phyloP scores from a whole-genome alignment of 30 jellyfish, hydroid and myxozoan species.

The Aurelia aurita complex sp. Pacific region DNA sequence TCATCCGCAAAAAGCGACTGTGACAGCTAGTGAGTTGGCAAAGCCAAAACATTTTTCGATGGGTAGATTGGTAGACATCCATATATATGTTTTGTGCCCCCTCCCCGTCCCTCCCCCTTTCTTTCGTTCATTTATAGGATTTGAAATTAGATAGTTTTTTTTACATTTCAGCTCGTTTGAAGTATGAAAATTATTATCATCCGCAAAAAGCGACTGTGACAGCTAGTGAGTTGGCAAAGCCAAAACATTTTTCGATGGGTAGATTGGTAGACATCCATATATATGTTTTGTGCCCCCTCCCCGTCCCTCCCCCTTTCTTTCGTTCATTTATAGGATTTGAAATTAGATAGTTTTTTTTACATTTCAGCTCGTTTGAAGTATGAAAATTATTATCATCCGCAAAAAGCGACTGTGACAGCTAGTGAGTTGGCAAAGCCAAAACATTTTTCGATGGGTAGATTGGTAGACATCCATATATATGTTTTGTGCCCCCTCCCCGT shows the following conservation, averaged over 20 bases:
- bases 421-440: constrained; percentile 11
- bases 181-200: constrained; percentile 61
- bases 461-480: no score
- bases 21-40: background rate
- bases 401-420: background rate
- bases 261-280: no score
- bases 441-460: constrained; percentile 26
- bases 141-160: no score
- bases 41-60: constrained; percentile 30
- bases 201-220: constrained; percentile 17
- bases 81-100: no score
- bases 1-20: constrained; percentile 29
- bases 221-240: background rate
- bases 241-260: constrained; percentile 20
- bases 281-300: no score
- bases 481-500: no score
- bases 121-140: no score
- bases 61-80: no score
- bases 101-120: no score
- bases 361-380: constrained; percentile 52
- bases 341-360: no score
- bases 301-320: no score
- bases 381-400: constrained; percentile 62
- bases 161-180: constrained; percentile 27
- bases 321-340: no score